Base-by-base conservation (phyloP, 2,113 vertebrate genomes). In the Oostethus manadensis region DNA sequence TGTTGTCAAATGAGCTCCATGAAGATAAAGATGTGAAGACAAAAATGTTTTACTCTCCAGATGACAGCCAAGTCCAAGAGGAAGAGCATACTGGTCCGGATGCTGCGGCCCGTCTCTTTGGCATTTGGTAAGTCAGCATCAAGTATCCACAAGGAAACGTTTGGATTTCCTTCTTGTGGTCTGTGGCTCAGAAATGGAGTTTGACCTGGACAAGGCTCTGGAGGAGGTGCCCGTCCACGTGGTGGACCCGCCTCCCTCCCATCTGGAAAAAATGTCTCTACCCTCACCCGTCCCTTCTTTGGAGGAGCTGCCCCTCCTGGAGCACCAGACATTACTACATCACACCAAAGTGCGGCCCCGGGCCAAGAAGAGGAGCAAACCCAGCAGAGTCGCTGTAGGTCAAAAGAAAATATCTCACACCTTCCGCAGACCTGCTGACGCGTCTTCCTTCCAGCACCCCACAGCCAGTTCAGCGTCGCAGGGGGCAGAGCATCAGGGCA, bases 71-170 rank as follows among this genome's bases (percentile, higher is more conserved):
- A 92, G 62, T 94, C 93, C 64, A 98, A 99, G 88, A 91, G 96
- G 87, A 97, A 93, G 88, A 99, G 94, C 45, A 98, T 99, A 76
- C 92, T 98, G 65, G 97, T 94, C 69, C 81, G 96, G 84, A 99
- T 98, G 96, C 85, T 98, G 18, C 89, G 97, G 1, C 97, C 97
- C 0, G 91, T 99, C 20, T 99, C 97, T 29, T 90, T 94, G 76
- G 96, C 95, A 4, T 98, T 98, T 23, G 95, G 97, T 97, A 86
- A 33, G 29, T 33, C 4, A 33, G 29, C 29, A 33, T 33, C 29
- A 33, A 33, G 29, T 33, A 6, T 33, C 29, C 23, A 26, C 23
- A 33, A 33, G 4, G 4, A 33, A 42, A 42, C 14, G 14, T 14
- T 14, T 42, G 38, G 13, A 4, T 5, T 10, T 13, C 38, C 38